Conservation (phyloP, 2,797 vertebrate species). For the Poeciliopsis presidionis region DNA sequence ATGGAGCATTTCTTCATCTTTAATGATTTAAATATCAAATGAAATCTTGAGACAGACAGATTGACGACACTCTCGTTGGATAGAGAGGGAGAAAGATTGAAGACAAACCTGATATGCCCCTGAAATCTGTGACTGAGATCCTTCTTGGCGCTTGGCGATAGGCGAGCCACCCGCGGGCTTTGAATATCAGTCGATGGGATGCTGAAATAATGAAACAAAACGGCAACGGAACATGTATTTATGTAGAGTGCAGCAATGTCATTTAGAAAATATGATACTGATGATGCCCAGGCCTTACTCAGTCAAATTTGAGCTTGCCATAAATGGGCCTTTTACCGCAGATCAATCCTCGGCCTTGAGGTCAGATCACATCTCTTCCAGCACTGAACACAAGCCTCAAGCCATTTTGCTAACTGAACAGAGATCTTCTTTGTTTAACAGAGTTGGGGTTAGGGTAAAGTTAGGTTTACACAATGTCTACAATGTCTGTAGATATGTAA, state of each 20-base stretch:
- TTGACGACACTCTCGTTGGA: conserved; percentile 32
- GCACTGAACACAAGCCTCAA: conserved; percentile 18
- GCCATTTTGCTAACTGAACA: neutral
- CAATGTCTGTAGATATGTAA: conserved; percentile 3
- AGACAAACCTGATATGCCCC: conserved; percentile 61
- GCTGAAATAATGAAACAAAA: conserved; percentile 64
- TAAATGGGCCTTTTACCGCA: conserved; percentile 63
- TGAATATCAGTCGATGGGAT: conserved; percentile 69
- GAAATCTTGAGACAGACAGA: conserved; percentile 39
- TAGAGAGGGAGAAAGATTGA: conserved; percentile 36
- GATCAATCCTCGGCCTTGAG: conserved; percentile 61
- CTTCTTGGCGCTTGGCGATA: conserved; percentile 29
- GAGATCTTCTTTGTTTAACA: neutral
- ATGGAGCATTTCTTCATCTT: neutral
- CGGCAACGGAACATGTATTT: conserved; percentile 51
- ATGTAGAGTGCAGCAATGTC: conserved; percentile 54
- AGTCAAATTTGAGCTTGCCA: conserved; percentile 68
- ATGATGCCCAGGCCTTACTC: conserved; percentile 51
- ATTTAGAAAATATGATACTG: conserved; percentile 72
- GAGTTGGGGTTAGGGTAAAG: neutral
- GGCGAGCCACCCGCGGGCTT: conserved; percentile 49
- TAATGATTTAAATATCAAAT: conserved; percentile 17
- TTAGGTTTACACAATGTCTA: neutral
- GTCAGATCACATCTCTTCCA: conserved; percentile 53
- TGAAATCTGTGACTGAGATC: conserved; percentile 55